These are phyloP conservation scores for Synergus gifuensis DNA, from an alignment of 2,888 invertebrate species.

Conservation along the genomic window DNA sequence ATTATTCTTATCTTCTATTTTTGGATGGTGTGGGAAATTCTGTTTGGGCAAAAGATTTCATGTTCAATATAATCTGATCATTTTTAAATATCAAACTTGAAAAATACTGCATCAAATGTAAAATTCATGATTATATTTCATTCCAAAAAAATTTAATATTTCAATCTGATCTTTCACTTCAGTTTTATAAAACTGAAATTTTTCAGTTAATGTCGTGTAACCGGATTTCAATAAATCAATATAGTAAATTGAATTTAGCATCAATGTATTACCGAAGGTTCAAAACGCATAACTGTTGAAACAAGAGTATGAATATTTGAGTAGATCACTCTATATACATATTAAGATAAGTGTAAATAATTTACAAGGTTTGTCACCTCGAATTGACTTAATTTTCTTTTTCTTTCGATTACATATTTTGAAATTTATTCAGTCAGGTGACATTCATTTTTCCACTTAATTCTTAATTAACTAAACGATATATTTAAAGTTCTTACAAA, in stretches of 20 bases:
- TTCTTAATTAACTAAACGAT: background rate
- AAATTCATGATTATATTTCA: background rate
- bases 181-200: no score
- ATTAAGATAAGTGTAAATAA: background rate
- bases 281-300: background rate
- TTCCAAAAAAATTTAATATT: no score
- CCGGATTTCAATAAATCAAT: background rate
- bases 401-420: background rate
- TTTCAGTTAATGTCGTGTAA: background rate
- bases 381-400: background rate
- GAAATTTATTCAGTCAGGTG: no score
- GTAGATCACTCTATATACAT: background rate
- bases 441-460: background rate
- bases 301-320: background rate
- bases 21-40: no score
- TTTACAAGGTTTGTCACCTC: background rate
- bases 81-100: no score
- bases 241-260: background rate
- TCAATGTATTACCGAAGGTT: background rate
- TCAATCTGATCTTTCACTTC: no score
- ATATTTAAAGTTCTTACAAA: background rate
- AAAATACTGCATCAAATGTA: no score
- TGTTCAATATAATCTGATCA: no score
- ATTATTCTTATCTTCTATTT: no score
- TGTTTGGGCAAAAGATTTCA: no score